Percentiles rank a stretch among this genome's conserved stretches.
These are phyloP conservation scores for Phalacrocorax pelagicus DNA, from an alignment of 2,113 vertebrate genomes.

Conservation along the genomic window DNA sequence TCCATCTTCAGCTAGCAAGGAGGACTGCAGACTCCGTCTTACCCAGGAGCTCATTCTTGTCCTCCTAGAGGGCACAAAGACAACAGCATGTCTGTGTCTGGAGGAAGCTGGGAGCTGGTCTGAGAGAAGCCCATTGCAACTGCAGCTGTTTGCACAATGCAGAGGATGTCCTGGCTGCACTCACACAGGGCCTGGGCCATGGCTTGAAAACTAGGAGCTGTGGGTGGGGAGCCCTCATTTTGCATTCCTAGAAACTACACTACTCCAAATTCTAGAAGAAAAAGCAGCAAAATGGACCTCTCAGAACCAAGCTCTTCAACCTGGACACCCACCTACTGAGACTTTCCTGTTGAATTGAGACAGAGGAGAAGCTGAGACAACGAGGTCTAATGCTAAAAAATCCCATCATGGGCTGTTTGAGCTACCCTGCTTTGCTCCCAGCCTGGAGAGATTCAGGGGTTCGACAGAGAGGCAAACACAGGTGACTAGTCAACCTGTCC, in stretches of 20 bases:
- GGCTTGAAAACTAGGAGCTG: not conserved
- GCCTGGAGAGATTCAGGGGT: not conserved
- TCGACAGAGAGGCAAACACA: not conserved
- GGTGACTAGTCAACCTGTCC: not conserved
- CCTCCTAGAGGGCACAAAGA: not conserved
- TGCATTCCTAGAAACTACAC: not conserved
- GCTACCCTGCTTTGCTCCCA: not conserved
- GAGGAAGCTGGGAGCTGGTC: not conserved
- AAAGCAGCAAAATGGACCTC: not conserved
- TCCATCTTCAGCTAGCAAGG: not conserved
- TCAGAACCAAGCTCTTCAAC: not conserved
- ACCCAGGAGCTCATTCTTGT: not conserved
- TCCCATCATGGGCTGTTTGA: not conserved
- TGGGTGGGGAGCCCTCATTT: not conserved
- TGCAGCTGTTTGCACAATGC: not conserved
- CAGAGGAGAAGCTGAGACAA: not conserved
- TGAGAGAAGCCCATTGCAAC: not conserved
- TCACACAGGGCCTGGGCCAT: rapidly evolving
- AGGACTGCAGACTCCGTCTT: not conserved
- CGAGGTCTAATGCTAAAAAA: not conserved
- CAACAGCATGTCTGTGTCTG: not conserved
- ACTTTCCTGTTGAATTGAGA: not conserved
- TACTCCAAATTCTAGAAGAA: not conserved
- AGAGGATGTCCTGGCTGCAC: not conserved
- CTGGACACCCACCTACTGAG: not conserved